Evolutionary conservation across 2,113 vertebrate genomes (phyloP), one percentile per base, ranked within the genome.

Genomic region (Laticauda colubrina): DNA sequence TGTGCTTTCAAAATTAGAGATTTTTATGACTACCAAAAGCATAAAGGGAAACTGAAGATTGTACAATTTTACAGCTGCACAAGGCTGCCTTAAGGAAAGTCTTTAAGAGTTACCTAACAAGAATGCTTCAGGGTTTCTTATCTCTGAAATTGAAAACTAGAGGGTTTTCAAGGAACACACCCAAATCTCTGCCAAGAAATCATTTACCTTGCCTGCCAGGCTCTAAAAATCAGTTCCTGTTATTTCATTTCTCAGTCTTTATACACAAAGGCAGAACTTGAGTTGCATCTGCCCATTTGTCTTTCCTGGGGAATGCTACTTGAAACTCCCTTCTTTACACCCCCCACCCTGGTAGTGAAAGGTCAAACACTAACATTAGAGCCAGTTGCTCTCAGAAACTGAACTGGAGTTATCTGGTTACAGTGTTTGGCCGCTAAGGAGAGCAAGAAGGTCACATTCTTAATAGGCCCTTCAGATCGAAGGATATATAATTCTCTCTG

Each of bases 331-430:
- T 11, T 11, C 56, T 53, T 7, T 12, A 6, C 3, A 20, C 20
- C 1, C 57, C 7, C 4, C 26, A 5, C 26, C 88, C 43, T 12
- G 56, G 87, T 14, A 56, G 24, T 64, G 3, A 97, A 97, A 96
- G 96, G 93, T 94, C 95, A 95, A 90, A 85, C 21, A 93, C 95
- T 95, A 95, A 95, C 96, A 96, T 97, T 97, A 97, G 92, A 61
- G 56, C 4, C 55, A 26, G 88, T 29, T 15, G 0, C 34, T 57
- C 53, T 53, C 20, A 51, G 86, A 45, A 53, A 29, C 0, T 0
- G 3, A 69, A 56, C 14, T 7, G 69, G 81, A 39, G 75, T 64
- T 95, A 95, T 97, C 96, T 81, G 12, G 94, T 97, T 97, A 96
- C 96, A 93, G 15, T 26, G 39, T 85, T 61, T 20, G 51, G 92